These are phyloP conservation scores for Micrastur ruficollis DNA, from an alignment of 2,797 vertebrate species.

Conservation along the genomic window DNA sequence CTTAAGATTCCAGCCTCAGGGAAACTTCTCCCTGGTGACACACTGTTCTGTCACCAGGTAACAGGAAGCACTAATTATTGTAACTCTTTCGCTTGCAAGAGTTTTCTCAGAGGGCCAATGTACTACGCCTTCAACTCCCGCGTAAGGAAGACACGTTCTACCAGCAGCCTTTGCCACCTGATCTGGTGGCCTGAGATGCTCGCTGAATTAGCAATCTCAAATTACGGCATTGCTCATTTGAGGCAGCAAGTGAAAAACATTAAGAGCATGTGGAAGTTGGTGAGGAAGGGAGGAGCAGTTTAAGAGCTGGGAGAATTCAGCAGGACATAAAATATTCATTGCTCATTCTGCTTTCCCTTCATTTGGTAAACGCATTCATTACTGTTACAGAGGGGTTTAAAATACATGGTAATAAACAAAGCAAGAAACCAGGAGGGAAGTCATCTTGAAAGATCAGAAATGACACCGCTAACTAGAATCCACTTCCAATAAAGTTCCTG, in stretches of 20 bases:
- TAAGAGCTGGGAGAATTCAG: background rate
- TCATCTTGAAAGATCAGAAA: background rate
- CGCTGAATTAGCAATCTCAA: background rate
- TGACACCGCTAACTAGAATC: background rate
- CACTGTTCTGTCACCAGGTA: background rate
- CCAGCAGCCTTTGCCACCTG: background rate
- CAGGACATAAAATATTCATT: background rate
- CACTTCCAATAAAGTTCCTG: background rate
- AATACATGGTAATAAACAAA: background rate
- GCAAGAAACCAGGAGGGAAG: background rate
- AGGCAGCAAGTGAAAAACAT: background rate
- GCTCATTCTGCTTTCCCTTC: background rate
- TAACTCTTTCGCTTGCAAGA: background rate
- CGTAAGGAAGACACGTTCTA: background rate
- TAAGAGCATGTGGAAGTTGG: background rate
- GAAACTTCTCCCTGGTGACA: background rate
- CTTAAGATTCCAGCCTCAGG: background rate
- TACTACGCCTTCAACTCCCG: background rate
- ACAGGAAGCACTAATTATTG: background rate
- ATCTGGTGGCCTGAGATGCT: background rate
- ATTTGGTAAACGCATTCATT: background rate
- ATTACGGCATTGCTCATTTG: background rate
- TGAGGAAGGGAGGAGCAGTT: background rate
- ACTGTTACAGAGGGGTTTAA: background rate
- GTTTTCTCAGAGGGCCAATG: background rate